Base-by-base conservation (phyloP, 2,797 vertebrate genomes). In the Darevskia mixta region DNA sequence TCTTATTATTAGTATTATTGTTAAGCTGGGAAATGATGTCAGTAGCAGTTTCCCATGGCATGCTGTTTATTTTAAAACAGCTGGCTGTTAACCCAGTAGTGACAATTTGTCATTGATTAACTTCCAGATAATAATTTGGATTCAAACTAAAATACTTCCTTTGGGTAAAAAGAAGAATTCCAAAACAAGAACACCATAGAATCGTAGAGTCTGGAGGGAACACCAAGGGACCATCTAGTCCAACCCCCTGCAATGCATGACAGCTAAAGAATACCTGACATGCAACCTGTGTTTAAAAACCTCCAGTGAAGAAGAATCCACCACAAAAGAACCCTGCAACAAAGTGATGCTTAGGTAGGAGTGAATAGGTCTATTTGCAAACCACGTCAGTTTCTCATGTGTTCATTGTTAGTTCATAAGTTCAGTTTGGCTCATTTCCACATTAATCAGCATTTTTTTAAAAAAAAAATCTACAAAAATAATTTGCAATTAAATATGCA, bases 81-180 rank as follows among this genome's bases (percentile, higher is more conserved):
- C 72, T 61, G 32, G 49, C 72, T 41, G 71, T 64, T 85, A 71
- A 85, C 43, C 83, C 83, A 85, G 64, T 41, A 76, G 83, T 55
- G 9, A 61, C 32, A 20, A 85, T 38, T 85, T 85, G 25, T 85
- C 49, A 17, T 64, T 85, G 49, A n/a, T 76, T 76, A 72, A 41
- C 72, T 75, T 11, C 55, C 32, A 61, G 23, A 85, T 49, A 85
- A 75, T 61, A 75, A 76, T 76, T 85, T 35, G 2, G 27, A 41
- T 38, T 76, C 72, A 76, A 49, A 15, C 71, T 29, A n/a, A 84
- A 75, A 49, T 61, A 61, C 49, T 41, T 76, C 4, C 83, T 61
- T 85, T 6, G 35, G 71, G 13, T 27, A 27, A 61, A 84, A 72
- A 61, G 49, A 55, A 55, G 49, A 55, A 55, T 55, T 55, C 61